Evolutionary conservation across 2,797 vertebrate genomes (phyloP), one percentile per base, ranked within the genome.

Genomic region (Peromyscus nudipes): DNA sequence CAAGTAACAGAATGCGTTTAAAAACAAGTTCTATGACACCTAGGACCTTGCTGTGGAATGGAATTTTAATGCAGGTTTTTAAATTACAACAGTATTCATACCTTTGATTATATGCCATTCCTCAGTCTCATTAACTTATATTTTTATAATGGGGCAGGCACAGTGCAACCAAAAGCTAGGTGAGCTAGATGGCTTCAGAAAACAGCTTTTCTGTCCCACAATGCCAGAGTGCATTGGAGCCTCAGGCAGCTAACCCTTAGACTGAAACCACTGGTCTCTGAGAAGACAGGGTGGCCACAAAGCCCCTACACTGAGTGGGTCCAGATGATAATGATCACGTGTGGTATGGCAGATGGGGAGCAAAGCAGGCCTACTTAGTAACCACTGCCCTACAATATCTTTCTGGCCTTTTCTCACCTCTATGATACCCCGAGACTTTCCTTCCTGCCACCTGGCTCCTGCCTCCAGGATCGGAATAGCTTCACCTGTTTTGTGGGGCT

Each of bases 81-180:
- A 95, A 95, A 96, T 76, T 96, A 17, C 87, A 82, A 84, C 34
- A 27, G 75, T 91, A 89, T 89, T 96, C 95, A 89, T 95, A 89
- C 31, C n/a, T 97, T 94, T 96, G 79, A 80, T 96, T 92, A 80
- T 89, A 81, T 93, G 89, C 71, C 57, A 65, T 95, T 94, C 92
- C 92, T 94, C 85, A 69, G 37, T 96, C 94, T 97, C 76, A 83
- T 96, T 97, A 89, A 86, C 91, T 95, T 96, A n/a, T 83, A 21
- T 86, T 85, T 96, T 89, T 89, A 86, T 92, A 84, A 57, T 62
- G 87, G 46, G 52, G 67, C 4, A 34, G 80, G 71, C 9, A 13
- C 29, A 49, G 92, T 86, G 87, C 57, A 65, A 82, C 80, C 29
- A 69, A 93, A 67, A 65, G 60, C 82, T 43, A 76, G 25, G 55